These are phyloP conservation scores for Bactericera cockerelli DNA, from an alignment of 1,140 invertebrate genomes.

Conservation along the genomic window DNA sequence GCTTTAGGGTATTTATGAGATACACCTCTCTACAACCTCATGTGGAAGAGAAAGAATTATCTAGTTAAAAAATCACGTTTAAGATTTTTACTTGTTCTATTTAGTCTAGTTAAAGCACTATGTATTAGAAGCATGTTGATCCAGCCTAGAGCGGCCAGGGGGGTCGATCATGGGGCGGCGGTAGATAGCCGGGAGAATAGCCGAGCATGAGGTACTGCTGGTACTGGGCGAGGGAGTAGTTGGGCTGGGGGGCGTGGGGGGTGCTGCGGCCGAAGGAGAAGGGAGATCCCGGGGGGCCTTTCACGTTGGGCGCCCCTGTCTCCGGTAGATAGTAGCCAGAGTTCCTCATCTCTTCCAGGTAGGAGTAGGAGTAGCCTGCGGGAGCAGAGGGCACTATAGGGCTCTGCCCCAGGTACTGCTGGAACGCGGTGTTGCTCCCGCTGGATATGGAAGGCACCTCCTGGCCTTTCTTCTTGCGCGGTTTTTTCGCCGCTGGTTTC, in stretches of 20 bases:
- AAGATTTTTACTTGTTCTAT: too few species aligned
- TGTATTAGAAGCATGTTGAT: too few species aligned
- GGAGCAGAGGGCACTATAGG: conserved; percentile 48
- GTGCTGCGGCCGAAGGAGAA: conserved; percentile 36
- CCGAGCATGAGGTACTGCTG: conserved; percentile 45
- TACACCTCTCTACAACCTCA: too few species aligned
- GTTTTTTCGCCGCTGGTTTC: conserved; percentile 17
- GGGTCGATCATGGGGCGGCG: conserved; percentile 39
- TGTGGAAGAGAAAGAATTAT: too few species aligned
- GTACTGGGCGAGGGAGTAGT: conserved; percentile 35
- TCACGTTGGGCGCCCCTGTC: conserved; percentile 29
- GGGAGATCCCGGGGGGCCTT: conserved; percentile 17
- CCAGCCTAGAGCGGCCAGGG: too few species aligned
- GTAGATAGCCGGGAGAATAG: conserved; percentile 43
- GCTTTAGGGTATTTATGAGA: too few species aligned
- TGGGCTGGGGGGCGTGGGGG: conserved; percentile 29
- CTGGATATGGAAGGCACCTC: conserved; percentile 13
- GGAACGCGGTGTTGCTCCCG: conserved; percentile 28
- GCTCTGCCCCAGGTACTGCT: conserved; percentile 35
- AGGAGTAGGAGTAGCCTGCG: conserved; percentile 36
- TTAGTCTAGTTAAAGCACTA: too few species aligned
- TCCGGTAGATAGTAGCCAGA: conserved; percentile 27
- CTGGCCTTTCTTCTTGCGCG: conserved; percentile 22
- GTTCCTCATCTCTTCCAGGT: conserved; percentile 37
- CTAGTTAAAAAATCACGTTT: too few species aligned